Base-by-base conservation (phyloP, 2,888 invertebrate genomes). In the Plemyria rubiginata region DNA sequence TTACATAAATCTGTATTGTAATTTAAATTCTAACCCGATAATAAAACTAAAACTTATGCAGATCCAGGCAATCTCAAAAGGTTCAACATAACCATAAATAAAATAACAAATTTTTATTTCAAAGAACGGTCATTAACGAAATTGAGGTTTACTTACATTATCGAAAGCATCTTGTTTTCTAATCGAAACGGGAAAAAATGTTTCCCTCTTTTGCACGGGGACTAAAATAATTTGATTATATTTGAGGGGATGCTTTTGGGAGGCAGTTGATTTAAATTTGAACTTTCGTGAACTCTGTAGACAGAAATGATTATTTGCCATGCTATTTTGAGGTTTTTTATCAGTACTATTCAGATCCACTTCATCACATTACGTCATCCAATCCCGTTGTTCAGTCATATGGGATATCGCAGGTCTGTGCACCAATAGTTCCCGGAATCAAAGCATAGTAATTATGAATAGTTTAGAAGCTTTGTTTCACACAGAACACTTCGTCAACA, bases 211-310 rank as follows among this genome's bases (percentile, higher is more conserved):
- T 88, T 88, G 84, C 82, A 84, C 80, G 84, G 85, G 82, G 84
- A 82, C 83, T 76, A 82, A 83, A 82, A 87, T 89, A 89, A 90
- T 89, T 89, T 87, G 86, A 89, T 89, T 89, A 86, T 73, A 38
- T 38, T 38, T 38, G 13, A 52, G 55, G 78, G 80, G 79, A 85
- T 82, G 84, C 83, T 73, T n/a, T n/a, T n/a, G n/a, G n/a, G n/a
- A n/a, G 84, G 77, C 81, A 82, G 88, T 86, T 85, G 84, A 87
- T 86, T 88, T 88, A 82, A 86, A 87, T 85, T 85, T 86, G 82
- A 86, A 85, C 85, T 84, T 85, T 4, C 79, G 76, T 81, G 79
- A 86, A 86, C 79, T 85, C 84, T 73, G 77, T 61, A 80, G 83
- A 83, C 78, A 82, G 80, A 76, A 86, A 86, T 84, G 80, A 82